phyloP scores from a whole-genome alignment of 2,888 invertebrate genomes.

The Agrilus mali region DNA sequence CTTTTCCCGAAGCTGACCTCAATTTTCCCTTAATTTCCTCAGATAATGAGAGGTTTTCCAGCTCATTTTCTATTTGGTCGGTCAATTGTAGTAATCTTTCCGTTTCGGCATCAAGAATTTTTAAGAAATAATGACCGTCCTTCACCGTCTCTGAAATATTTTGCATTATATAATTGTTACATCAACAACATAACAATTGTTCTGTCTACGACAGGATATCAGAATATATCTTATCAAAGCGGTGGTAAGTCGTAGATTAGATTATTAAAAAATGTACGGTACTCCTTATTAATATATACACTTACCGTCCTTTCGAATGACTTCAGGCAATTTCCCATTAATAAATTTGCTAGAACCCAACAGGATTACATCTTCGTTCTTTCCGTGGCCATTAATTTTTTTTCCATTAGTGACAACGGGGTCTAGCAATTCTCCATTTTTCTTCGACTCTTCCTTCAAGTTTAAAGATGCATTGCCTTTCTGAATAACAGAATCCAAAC shows the following conservation, averaged over 20 bases:
- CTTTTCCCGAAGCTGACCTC: slow-evolving; percentile 83
- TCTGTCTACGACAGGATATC: too few species aligned
- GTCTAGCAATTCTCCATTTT: background rate
- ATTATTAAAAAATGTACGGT: too few species aligned
- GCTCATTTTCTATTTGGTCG: slow-evolving; percentile 54
- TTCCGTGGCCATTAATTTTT: slow-evolving; percentile 23
- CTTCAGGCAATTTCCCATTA: too few species aligned
- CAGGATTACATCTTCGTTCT: slow-evolving; percentile 7
- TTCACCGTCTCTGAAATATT: slow-evolving; percentile 33
- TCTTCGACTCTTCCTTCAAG: background rate
- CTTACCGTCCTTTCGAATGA: too few species aligned
- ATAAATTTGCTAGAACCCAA: too few species aligned
- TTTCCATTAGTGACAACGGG: background rate
- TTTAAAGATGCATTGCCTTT: background rate
- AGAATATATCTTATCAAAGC: too few species aligned
- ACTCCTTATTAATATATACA: too few species aligned
- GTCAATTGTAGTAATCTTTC: slow-evolving; percentile 54
- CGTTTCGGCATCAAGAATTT: slow-evolving; percentile 61
- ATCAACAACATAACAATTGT: too few species aligned
- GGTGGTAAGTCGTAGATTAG: too few species aligned
- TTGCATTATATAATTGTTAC: too few species aligned
- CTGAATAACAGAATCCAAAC: slow-evolving; percentile 12
- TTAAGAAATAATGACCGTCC: slow-evolving; percentile 69
- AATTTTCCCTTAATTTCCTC: slow-evolving; percentile 77
- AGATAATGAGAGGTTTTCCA: slow-evolving; percentile 42